A percentile compares a stretch with the other conserved stretches of the same genome.
Evolutionary conservation across 2,797 vertebrate species (phyloP).

Genomic region (Pangasius larnaudii): DNA sequence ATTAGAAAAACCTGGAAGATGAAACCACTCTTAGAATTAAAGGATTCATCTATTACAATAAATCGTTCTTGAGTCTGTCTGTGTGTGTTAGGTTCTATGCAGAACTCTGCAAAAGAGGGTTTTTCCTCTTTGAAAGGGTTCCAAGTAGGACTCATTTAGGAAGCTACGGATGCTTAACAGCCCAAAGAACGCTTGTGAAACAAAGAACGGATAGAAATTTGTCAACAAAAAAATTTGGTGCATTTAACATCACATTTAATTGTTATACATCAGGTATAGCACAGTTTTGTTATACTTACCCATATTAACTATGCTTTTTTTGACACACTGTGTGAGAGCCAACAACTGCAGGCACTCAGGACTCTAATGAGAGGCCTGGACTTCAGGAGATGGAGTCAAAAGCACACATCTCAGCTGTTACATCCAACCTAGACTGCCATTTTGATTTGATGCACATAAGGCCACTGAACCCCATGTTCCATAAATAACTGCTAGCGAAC

Average conservation of each 20-base stretch:
- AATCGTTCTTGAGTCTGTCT: neutral
- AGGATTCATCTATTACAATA: neutral
- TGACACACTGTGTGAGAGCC: neutral
- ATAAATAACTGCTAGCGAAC: neutral
- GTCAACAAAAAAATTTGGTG: neutral
- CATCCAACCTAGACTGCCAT: neutral
- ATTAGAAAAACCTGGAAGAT: neutral
- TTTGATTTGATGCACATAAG: constrained; percentile 5
- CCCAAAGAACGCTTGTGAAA: neutral
- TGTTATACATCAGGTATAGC: neutral
- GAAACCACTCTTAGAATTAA: neutral
- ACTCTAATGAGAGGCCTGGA: neutral
- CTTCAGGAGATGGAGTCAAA: neutral
- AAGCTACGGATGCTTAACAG: neutral
- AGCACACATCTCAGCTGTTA: neutral
- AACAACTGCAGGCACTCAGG: neutral
- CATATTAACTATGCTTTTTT: neutral
- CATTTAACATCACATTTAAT: neutral
- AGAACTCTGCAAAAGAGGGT: neutral
- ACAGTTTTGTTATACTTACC: neutral
- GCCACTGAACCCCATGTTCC: neutral
- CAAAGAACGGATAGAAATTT: neutral
- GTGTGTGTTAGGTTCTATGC: neutral
- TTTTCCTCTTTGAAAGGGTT: neutral
- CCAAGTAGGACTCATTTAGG: neutral